Evolutionary conservation across 1,140 invertebrate species (phyloP), one percentile per base, ranked within the genome.

Genomic region (Telenomus remus): DNA sequence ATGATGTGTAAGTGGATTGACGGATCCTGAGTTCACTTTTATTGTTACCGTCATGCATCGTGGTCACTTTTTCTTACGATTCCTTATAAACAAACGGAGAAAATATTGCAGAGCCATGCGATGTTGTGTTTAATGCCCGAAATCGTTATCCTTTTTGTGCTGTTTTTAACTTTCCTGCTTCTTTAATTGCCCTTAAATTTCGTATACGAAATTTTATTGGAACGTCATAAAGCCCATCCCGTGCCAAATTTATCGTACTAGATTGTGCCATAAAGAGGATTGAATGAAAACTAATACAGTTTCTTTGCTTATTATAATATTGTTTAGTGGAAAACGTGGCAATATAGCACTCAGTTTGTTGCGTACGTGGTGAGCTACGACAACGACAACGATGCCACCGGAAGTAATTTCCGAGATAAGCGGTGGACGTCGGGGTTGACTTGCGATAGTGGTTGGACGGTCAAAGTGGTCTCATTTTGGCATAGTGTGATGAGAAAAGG

Each of bases 371-470:
- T 53, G 64, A 77, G 71, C 65, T 72, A 56, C 47, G 49, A 65
- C 35, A 59, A 47, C 50, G 19, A 69, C 55, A 57, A 68, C 57
- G 68, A 73, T 64, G 77, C 66, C 74, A 66, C 76, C 84, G 86
- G 86, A 88, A 86, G 86, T 87, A 88, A 87, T 88, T 88, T 87
- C 84, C 86, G 83, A 87, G 86, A 87, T 84, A 86, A 88, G 82
- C 81, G 80, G 59, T 71, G 77, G 64, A 46, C 68, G 71, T 76
- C 77, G 66, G 61, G 66, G 72, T 75, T 78, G 80, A 82, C 80
- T 84, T 85, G 83, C 79, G 84, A 86, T 87, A 86, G 84, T 86
- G 86, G 82, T 84, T 86, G 82, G 86, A 85, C 87, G 83, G 87
- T 87, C 86, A 88, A 88, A 88, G 86, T 85, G 85, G 84, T 81